Conservation (phyloP, 2,888 invertebrate species). For the Girardia tigrina region DNA sequence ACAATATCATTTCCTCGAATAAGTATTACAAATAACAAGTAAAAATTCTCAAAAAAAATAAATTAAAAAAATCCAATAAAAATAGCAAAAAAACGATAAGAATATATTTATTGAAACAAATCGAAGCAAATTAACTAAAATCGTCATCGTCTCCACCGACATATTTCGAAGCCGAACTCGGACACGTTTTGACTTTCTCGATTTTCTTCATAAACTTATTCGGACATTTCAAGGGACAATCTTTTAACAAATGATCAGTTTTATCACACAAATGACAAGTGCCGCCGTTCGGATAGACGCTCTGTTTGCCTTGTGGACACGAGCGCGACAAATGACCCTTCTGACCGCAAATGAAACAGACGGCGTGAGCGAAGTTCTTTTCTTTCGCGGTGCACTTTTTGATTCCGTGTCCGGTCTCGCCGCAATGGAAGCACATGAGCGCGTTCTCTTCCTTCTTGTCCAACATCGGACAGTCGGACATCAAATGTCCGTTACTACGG, state of each 20-base stretch:
- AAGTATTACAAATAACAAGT: too few species aligned
- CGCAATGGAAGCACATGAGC: constrained; percentile 74
- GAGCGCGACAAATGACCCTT: constrained; percentile 73
- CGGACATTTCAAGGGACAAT: constrained; percentile 52
- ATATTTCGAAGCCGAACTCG: not conserved
- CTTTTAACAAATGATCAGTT: constrained; percentile 66
- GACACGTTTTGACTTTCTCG: not conserved
- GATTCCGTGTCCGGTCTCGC: constrained; percentile 64
- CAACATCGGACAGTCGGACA: constrained; percentile 66
- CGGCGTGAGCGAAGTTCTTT: constrained; percentile 62
- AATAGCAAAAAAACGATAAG: too few species aligned
- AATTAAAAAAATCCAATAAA: too few species aligned
- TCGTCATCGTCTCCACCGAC: not conserved
- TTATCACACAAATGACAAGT: constrained; percentile 68
- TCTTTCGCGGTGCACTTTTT: constrained; percentile 28
- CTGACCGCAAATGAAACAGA: constrained; percentile 73
- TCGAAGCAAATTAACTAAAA: constrained; percentile 1
- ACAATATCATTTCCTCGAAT: too few species aligned
- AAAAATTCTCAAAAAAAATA: too few species aligned
- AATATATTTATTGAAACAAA: too few species aligned
- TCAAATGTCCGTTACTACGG: constrained; percentile 63
- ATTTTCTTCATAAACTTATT: not conserved
- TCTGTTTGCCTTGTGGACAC: constrained; percentile 73
- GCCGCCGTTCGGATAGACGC: constrained; percentile 67
- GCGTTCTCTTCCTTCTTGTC: constrained; percentile 41